Evolutionary conservation across 64 coral and sea anemone genomes (phyloP), one percentile per base, ranked within the genome.

Genomic region (Anthopleura sola): DNA sequence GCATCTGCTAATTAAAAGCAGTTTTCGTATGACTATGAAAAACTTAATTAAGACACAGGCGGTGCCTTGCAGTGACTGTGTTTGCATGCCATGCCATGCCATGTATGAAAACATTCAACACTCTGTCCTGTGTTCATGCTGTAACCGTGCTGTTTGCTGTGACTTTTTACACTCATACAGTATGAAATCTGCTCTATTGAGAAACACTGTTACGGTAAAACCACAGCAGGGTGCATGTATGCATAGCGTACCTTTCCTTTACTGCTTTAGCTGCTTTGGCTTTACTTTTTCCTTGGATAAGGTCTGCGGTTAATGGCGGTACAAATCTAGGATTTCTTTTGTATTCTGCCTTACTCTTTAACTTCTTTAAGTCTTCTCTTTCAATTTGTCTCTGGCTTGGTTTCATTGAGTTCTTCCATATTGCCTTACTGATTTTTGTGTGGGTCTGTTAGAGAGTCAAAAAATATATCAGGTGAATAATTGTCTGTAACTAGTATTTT

Each of bases 241-340:
- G 23, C 31, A 47, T 16, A 62, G 8, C 16, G 7, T 84, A 62
- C 37, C 55, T 85, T 58, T 68, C 57, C 15, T 21, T 85, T 18
- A 12, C 23, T 79, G 21, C 44, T 83, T 82, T 40, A 5, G 47
- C 33, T 15, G 9, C 36, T 49, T 83, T 83, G 78, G 29, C 17
- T 56, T 60, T 88, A 20, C 79, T 81, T 29, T 68, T 83, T 66
- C 60, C 36, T 85, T 92, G 91, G 0, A 89, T 86, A 14, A 96
- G 94, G 26, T 92, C 90, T 55, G 90, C 91, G 8, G 69, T 87
- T 47, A 89, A 62, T 53, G 97, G 97, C 32, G 97, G 97, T 24
- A 99, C 92, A 95, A 92, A 95, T 24, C 97, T 93, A 12, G 93
- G 97, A 74, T 99, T 99, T 47, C 93, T 86, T 76, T 92, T 91